phyloP scores from a whole-genome alignment of 35 echinoderm and acorn worm species.

The Eucidaris tribuloides region DNA sequence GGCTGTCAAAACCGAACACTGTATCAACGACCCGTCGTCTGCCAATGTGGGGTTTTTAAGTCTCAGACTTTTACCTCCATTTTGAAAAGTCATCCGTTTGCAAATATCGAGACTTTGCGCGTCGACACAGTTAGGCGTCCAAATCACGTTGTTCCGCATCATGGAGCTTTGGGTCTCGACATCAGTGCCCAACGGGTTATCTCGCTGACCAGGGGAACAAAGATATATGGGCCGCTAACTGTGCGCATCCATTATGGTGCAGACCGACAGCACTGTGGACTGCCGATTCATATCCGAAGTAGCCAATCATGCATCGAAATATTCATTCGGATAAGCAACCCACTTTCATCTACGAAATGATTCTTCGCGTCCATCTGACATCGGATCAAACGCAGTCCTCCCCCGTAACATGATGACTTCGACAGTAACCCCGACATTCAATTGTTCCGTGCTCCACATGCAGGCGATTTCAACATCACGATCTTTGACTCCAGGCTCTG shows the following conservation, averaged over 20 bases:
- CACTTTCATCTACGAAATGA: too few relatives aligned
- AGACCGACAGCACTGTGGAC: too few relatives aligned
- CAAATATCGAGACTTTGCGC: background rate
- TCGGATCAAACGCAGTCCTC: too few relatives aligned
- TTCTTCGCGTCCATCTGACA: too few relatives aligned
- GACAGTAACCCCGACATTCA: background rate
- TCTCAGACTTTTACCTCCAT: background rate
- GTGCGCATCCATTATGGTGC: too few relatives aligned
- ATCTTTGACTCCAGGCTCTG: background rate
- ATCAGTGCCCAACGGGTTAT: too few relatives aligned
- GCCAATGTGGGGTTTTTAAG: background rate
- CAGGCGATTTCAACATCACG: background rate
- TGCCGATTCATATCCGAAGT: too few relatives aligned
- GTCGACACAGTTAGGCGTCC: conserved; percentile 14
- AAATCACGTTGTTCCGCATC: background rate
- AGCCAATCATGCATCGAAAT: background rate
- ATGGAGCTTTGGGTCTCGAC: background rate
- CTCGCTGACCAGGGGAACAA: too few relatives aligned
- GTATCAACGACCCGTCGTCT: conserved; percentile 13
- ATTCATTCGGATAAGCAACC: background rate
- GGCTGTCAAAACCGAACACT: background rate
- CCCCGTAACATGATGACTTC: conserved; percentile 2
- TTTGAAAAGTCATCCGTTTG: background rate
- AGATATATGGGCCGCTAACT: too few relatives aligned
- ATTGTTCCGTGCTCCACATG: conserved; percentile 3